Base-by-base conservation (phyloP, 1,140 invertebrate species). In the Dolichoris vasculosae region DNA sequence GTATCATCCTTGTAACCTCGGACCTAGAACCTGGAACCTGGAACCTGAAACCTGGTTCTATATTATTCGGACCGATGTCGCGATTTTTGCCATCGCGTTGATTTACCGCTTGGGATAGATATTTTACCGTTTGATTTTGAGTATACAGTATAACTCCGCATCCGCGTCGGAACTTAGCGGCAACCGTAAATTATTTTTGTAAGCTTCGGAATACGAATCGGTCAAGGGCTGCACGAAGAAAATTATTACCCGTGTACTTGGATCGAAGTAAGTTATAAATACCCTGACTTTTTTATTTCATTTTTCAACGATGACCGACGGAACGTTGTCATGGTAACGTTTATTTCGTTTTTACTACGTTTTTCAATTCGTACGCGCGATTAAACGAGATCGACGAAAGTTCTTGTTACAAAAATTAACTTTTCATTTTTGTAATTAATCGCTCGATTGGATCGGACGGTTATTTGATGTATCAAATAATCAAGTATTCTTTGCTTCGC, bases 341-440 rank as follows among this genome's bases (percentile, higher is more conserved):
- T 77, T 32, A 51, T 77, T 48, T 20, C 11, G 11, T n/a, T n/a
- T n/a, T n/a, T n/a, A n/a, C n/a, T n/a, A n/a, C n/a, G n/a, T n/a
- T n/a, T n/a, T n/a, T n/a, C n/a, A n/a, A n/a, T n/a, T n/a, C n/a
- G n/a, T n/a, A n/a, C n/a, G n/a, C n/a, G n/a, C 38, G 26, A 63
- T 63, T 23, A 79, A n/a, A 35, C 43, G 20, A 46, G 77, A 79
- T 79, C 23, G 77, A 79, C 35, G 23, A 23, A 63, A n/a, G 40
- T 79, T 63, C n/a, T 79, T 35, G 23, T 26, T 51, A 40, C 40
- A 40, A 63, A 40, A 26, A 30, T 40, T 32, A 40, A 55, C 35
- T 43, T 73, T 73, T 38, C 0, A 63, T n/a, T 79, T 40, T 40
- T 15, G 55, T 75, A n/a, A 51, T 26, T 77, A 32, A 43, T 63